Evolutionary conservation across 2,888 invertebrate genomes (phyloP).

Genomic region (Melipona bicolor): DNA sequence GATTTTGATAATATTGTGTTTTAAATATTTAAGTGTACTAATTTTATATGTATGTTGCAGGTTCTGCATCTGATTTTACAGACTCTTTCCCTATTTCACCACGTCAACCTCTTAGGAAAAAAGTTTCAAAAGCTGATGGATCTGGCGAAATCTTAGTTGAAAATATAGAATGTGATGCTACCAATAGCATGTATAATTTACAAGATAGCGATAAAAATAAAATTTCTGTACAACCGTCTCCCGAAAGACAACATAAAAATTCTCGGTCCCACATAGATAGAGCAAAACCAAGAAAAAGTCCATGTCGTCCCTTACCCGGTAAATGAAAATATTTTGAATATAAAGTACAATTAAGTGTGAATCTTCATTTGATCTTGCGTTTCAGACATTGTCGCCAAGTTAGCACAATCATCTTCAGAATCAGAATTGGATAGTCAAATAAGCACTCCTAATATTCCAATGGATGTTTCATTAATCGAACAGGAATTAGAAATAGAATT

Average conservation of each 20-base stretch:
- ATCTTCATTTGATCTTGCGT: background rate
- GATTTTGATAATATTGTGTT: constrained; percentile 59
- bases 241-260: constrained; percentile 72
- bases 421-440: constrained; percentile 76
- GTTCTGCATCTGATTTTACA: constrained; percentile 77
- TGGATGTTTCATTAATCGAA: constrained; percentile 67
- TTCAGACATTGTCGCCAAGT: constrained; percentile 77
- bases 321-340: background rate
- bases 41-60: constrained; percentile 53
- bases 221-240: constrained; percentile 53
- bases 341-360: background rate
- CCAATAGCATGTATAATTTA: constrained; percentile 27
- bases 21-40: background rate
- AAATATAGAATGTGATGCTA: constrained; percentile 34
- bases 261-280: constrained; percentile 76
- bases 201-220: constrained; percentile 69
- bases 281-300: constrained; percentile 81
- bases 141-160: constrained; percentile 62
- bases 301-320: constrained; percentile 79
- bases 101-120: constrained; percentile 78
- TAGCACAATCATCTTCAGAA: constrained; percentile 78
- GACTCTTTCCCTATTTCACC: constrained; percentile 80
- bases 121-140: constrained; percentile 68
- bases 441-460: constrained; percentile 55
- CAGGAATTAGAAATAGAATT: constrained; percentile 82